Conservation (phyloP, 1,140 invertebrate genomes). For the Bombus pascuorum region DNA sequence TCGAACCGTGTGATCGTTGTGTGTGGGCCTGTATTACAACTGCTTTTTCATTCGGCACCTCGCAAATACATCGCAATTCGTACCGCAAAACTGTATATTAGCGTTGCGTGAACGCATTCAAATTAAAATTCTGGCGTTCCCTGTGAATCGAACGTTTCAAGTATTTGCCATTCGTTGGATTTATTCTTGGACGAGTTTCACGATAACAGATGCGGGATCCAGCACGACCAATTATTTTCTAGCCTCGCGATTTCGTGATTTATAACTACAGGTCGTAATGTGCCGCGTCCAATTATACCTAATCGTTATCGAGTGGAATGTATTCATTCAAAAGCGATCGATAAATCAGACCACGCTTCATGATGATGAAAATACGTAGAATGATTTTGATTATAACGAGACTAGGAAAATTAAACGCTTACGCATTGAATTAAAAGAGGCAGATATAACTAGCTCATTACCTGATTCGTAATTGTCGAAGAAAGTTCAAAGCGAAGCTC, state of each 20-base stretch:
- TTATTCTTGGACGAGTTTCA: background rate
- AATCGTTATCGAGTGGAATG: background rate
- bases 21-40: constrained; percentile 13
- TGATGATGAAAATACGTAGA: too few species aligned
- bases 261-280: background rate
- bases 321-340: background rate
- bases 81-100: background rate
- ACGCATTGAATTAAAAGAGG: background rate
- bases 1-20: constrained; percentile 24
- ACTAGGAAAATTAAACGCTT: background rate
- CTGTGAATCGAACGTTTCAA: background rate
- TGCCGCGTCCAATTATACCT: background rate
- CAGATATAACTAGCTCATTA: background rate
- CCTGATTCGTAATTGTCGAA: background rate
- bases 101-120: background rate
- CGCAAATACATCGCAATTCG: background rate
- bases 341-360: background rate
- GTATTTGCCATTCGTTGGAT: background rate
- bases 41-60: background rate
- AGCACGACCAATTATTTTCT: background rate
- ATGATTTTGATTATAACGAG: background rate
- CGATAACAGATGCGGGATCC: background rate
- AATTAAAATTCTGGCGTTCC: background rate
- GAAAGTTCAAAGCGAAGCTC: background rate
- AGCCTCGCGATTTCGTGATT: background rate